Percentiles rank a stretch among this genome's conserved stretches.
Conservation (phyloP, 2,888 invertebrate species). For the Actias luna region DNA sequence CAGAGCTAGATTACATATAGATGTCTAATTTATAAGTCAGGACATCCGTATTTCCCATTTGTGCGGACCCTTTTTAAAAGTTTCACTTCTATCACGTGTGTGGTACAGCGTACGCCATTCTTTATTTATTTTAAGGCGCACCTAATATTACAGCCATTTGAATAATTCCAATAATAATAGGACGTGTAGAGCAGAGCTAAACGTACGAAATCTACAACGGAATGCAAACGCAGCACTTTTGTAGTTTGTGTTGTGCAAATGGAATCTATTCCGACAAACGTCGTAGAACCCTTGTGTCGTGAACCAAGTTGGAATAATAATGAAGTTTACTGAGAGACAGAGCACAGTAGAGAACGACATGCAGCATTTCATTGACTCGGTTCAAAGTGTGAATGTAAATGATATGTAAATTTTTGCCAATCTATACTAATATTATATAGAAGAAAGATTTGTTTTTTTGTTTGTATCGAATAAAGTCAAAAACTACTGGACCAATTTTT, state of each 20-base stretch:
- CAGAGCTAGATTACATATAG: too few species aligned
- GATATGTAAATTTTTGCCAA: not conserved
- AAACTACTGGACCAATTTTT: too few species aligned
- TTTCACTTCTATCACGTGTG: too few species aligned
- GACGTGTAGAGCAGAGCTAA: not conserved
- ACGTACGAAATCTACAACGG: slow-evolving; percentile 6
- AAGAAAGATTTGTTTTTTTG: too few species aligned
- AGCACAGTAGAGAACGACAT: slow-evolving; percentile 7
- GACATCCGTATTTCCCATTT: too few species aligned
- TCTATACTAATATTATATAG: not conserved
- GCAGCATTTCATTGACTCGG: not conserved
- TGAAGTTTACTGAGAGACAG: slow-evolving; percentile 1
- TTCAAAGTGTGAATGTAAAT: slow-evolving; percentile 6
- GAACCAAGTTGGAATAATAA: slow-evolving; percentile 10
- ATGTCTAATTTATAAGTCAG: too few species aligned
- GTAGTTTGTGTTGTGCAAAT: not conserved
- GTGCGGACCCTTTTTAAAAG: too few species aligned
- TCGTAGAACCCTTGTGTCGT: not conserved
- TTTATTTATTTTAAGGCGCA: not conserved
- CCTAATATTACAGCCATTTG: not conserved
- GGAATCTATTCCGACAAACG: slow-evolving; percentile 15
- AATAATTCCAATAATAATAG: not conserved
- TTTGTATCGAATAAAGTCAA: too few species aligned
- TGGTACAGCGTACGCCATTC: too few species aligned
- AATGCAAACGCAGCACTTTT: not conserved